Evolutionary conservation across 1,140 invertebrate genomes (phyloP).

Genomic region (Lutraria rhynchaena): DNA sequence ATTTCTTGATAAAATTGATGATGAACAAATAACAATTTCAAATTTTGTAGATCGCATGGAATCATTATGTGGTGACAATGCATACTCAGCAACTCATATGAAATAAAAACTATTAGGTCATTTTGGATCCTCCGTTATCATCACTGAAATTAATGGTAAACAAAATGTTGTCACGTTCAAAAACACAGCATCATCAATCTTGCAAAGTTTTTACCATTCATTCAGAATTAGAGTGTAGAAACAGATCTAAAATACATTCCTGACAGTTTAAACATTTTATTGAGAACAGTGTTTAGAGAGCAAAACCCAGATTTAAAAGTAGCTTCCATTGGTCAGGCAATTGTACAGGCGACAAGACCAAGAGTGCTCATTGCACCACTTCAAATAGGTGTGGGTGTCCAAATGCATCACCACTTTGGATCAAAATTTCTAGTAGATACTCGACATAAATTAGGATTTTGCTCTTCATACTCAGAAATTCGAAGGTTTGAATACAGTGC

Average conservation of each 20-base stretch:
- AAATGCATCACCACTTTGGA: constrained; percentile 61
- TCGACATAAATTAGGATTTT: constrained; percentile 46
- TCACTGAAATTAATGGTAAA: constrained; percentile 57
- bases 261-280: constrained; percentile 32
- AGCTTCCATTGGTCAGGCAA: constrained; percentile 63
- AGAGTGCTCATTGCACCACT: constrained; percentile 52
- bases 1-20: constrained; percentile 53
- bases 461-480: constrained; percentile 53
- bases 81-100: constrained; percentile 56
- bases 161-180: constrained; percentile 51
- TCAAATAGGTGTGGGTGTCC: constrained; percentile 61
- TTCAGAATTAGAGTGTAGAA: constrained; percentile 18
- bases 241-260: constrained; percentile 43
- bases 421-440: constrained; percentile 60
- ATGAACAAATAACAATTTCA: constrained; percentile 58
- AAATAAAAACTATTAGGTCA: constrained; percentile 53
- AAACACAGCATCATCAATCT: constrained; percentile 43
- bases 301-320: constrained; percentile 25
- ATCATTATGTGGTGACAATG: constrained; percentile 42
- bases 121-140: constrained; percentile 59
- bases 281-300: constrained; percentile 5
- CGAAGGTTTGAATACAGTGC: constrained; percentile 47
- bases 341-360: constrained; percentile 62
- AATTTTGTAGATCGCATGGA: constrained; percentile 62
- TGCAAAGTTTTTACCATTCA: constrained; percentile 51